Evolutionary conservation across 2,888 invertebrate species (phyloP), one percentile per base, ranked within the genome.

Genomic region (Nemoura dubitans): DNA sequence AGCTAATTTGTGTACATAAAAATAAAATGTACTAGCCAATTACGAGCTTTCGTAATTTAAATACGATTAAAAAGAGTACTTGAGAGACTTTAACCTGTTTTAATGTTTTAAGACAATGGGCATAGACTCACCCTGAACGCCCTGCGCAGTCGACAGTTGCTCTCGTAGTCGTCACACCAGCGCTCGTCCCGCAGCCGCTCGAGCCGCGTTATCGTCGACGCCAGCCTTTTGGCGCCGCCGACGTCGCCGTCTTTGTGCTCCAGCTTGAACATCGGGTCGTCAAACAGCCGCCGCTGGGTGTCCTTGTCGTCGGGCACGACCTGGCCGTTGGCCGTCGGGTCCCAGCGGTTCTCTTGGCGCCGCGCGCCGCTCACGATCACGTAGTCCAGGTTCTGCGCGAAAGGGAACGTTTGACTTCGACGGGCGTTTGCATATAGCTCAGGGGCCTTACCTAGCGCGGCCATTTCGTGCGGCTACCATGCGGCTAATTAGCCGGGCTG

Each of bases 261-360:
- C 89, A 99, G 92, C 91, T 97, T 98, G 91, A 96, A 99, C 99
- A 99, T 99, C 6, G 99, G 96, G 94, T 99, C 99, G 89, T 97
- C 97, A 89, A 97, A 98, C 87, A 99, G 92, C 87, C 96, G 94
- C 89, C 97, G 96, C 90, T 97, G 97, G 0, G 96, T 95, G 91
- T 97, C 97, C 90, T 98, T 98, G 0, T 98, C 98, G 90, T 97
- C 97, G 0, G 97, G 96, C 0, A 97, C 97, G 87, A 97, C 94
- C 91, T 99, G 99, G 83, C 97, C 98, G 93, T 99, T 99, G 89
- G 98, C 96, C 43, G 95, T 95, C 0, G 99, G 98, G 92, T 99
- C 99, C 98, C 99, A 99, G 89, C 99, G 94, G 91, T 98, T 98
- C 91, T 99, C 99, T 92, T 99, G 99, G 0, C 99, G 93, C 89